Evolutionary conservation across 2,113 vertebrate genomes (phyloP).

Genomic region (Podocnemis expansa): DNA sequence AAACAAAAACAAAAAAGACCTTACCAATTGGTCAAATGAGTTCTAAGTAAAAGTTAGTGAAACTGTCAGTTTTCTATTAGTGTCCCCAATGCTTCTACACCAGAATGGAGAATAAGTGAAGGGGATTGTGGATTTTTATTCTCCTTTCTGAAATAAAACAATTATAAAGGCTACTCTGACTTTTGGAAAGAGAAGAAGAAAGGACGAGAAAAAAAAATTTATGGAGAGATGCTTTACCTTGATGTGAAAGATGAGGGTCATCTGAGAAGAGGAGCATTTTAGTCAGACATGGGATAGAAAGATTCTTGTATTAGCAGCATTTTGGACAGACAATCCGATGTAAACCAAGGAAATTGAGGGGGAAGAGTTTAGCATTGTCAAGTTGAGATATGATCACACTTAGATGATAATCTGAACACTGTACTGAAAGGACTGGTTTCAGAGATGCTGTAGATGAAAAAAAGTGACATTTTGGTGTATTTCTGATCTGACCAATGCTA

Average conservation of each 20-base stretch:
- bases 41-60: background rate
- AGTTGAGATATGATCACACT: background rate
- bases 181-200: background rate
- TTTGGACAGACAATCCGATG: background rate
- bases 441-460: background rate
- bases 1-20: background rate
- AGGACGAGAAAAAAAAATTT: rapidly evolving
- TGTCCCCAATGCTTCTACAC: background rate
- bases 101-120: background rate
- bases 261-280: background rate
- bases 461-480: background rate
- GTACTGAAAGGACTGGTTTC: background rate
- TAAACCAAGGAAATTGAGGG: background rate
- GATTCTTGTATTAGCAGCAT: rapidly evolving
- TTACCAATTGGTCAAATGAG: background rate
- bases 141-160: background rate
- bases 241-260: background rate
- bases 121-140: background rate
- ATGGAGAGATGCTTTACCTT: background rate
- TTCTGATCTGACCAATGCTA: background rate
- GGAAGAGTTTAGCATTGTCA: background rate
- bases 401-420: background rate
- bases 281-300: background rate
- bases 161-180: background rate
- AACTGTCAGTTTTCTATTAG: too few relatives aligned